Evolutionary conservation across 1,140 invertebrate genomes (phyloP).

Genomic region (Drosophila truncata): DNA sequence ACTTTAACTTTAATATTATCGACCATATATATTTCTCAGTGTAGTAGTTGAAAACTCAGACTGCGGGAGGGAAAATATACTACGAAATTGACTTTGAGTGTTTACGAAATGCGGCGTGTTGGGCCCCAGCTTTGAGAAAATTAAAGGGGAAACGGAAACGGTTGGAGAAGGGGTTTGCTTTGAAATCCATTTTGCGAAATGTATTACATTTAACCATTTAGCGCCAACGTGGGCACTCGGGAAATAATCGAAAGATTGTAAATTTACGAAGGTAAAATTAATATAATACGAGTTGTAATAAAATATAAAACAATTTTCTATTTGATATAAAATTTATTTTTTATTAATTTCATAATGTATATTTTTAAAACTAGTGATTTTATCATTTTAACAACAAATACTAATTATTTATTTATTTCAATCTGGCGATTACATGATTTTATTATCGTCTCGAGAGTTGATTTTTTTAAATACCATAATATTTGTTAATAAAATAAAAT

Average conservation of each 20-base stretch:
- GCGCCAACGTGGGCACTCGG: slow-evolving; percentile 12
- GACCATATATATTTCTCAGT: neutral
- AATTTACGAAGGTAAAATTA: neutral
- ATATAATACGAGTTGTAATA: too few species aligned
- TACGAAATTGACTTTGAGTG: slow-evolving; percentile 30
- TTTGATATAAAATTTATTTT: too few species aligned
- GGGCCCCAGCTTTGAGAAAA: slow-evolving; percentile 9
- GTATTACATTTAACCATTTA: slow-evolving; percentile 68
- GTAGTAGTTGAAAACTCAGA: neutral
- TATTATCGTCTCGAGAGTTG: too few species aligned
- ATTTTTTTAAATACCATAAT: too few species aligned
- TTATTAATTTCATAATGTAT: too few species aligned
- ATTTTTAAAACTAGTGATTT: too few species aligned
- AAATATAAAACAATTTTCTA: too few species aligned
- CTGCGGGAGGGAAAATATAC: slow-evolving; percentile 6
- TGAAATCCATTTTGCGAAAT: slow-evolving; percentile 74
- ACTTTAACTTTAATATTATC: neutral
- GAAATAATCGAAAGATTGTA: neutral
- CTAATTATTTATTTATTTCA: too few species aligned
- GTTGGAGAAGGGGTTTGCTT: slow-evolving; percentile 10
- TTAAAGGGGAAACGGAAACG: neutral
- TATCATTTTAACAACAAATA: too few species aligned
- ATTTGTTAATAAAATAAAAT: too few species aligned
- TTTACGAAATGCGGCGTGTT: slow-evolving; percentile 72
- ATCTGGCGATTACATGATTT: too few species aligned